Evolutionary conservation across 2,888 invertebrate species (phyloP), one percentile per base, ranked within the genome.

Genomic region (Brenthis hecate): DNA sequence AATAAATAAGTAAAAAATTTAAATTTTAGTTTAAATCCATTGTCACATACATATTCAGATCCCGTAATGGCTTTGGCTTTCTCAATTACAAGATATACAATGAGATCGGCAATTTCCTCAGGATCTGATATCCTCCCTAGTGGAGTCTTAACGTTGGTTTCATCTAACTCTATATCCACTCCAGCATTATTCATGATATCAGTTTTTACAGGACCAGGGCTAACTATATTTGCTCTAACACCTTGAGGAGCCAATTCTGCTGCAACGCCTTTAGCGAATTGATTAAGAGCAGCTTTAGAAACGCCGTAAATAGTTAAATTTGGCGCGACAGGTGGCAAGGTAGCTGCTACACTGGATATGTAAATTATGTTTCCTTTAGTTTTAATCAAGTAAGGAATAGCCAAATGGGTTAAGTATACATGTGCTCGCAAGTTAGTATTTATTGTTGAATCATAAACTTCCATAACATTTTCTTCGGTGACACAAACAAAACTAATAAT

Each of bases 241-340:
- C 83, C 90, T 76, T 91, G 88, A 0, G 83, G 73, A 66, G 94
- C 94, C 23, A 95, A 81, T 75, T 95, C 96, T 54, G 96, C 82
- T 3, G 96, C 96, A 13, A 94, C 86, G 77, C 95, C 95, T 73
- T 94, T 87, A 0, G 96, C 96, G 73, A 97, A 94, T 77, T 96
- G 96, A 83, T 96, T 96, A 14, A 96, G 77, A 5, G 95, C 96
- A 50, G 96, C 92, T 85, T 97, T 97, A 19, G 95, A 95, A 91
- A 96, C 94, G 68, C 90, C 89, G 80, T 96, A 97, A 0, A 76
- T 47, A 32, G 65, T 60, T 6, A 76, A 56, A 32, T 69, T 50
- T 0, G 76, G 67, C 13, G 23, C 1, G 36, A 43, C 0, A 13
- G 14, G 6, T n/a, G 65, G 56, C 6, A 28, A 56, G 6, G 58